Conservation (phyloP, 2,888 invertebrate genomes). For the Syrista parreyssii region DNA sequence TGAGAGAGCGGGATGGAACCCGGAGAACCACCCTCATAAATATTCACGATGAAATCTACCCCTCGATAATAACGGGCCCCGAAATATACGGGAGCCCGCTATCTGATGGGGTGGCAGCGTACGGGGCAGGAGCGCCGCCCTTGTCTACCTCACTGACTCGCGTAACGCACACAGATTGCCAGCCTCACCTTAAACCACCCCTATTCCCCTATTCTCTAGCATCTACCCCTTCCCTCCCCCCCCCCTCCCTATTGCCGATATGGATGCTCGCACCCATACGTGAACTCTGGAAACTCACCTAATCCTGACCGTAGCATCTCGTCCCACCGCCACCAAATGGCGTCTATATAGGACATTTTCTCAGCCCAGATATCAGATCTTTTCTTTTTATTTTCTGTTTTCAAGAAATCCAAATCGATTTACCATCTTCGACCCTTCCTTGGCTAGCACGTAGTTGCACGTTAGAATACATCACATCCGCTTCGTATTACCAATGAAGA, state of each 20-base stretch:
- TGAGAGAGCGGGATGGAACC: constrained; percentile 29
- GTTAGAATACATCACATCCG: neutral
- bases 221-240: neutral
- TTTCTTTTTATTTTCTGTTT: neutral
- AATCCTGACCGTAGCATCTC: neutral
- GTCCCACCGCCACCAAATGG: neutral
- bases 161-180: constrained; percentile 17
- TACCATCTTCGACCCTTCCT: neutral
- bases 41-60: constrained; percentile 66
- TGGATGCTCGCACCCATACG: neutral
- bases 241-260: neutral
- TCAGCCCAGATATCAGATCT: neutral
- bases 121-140: constrained; percentile 24
- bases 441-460: neutral
- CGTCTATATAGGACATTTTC: neutral
- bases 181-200: constrained; percentile 28
- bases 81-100: constrained; percentile 54
- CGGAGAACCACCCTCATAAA: constrained; percentile 57
- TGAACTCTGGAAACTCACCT: neutral
- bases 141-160: constrained; percentile 40
- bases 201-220: constrained; percentile 24
- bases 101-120: constrained; percentile 42
- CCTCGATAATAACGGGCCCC: constrained; percentile 64
- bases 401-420: neutral
- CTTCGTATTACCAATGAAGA: neutral